Base-by-base conservation (phyloP, 2,797 vertebrate species). In the Tarsius wallacei region DNA sequence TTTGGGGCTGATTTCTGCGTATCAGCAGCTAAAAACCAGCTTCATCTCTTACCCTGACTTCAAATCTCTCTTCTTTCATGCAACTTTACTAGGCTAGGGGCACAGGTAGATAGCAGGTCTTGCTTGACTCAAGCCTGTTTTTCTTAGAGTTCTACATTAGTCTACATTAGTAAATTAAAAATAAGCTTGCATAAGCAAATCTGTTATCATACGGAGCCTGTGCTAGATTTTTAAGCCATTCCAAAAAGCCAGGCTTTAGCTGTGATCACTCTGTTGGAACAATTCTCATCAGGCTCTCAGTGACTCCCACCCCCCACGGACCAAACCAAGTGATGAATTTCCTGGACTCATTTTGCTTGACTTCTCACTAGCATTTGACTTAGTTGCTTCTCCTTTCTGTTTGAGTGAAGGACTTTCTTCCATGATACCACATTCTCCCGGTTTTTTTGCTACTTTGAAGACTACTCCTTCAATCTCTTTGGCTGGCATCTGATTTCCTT, bases 1-100 rank as follows among this genome's bases (percentile, higher is more conserved):
- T 66, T 68, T 49, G 36, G 33, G 24, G 42, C 28, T 51, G 13
- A 66, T 66, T 71, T 61, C 73, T 96, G 19, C 36, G 83, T 96
- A 57, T 51, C 42, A 36, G n/a, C 53, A 31, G n/a, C 33, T 63
- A 8, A 86, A 73, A 91, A 74, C 22, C 10, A 57, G 5, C 22
- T 57, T 76, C 11, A 19, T 70, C 53, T 90, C 76, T 63, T 74
- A 53, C 66, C 33, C 7, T 22, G 11, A 66, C 87, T 77, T 86
- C 51, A 33, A 26, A 61, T 66, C 15, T 57, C 42, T 51, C n/a
- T 15, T 81, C 64, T 85, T 63, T 86, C 51, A 42, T 0, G 7
- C 82, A 88, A 73, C 63, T 53, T 49, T 26, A 24, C 10, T 17
- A 83, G 31, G 64, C 64, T 10, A 33, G 68, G 7, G 26, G 33